Evolutionary conservation across 2,888 invertebrate species (phyloP), one percentile per base, ranked within the genome.

Genomic region (Hydrotaea cyrtoneurina): DNA sequence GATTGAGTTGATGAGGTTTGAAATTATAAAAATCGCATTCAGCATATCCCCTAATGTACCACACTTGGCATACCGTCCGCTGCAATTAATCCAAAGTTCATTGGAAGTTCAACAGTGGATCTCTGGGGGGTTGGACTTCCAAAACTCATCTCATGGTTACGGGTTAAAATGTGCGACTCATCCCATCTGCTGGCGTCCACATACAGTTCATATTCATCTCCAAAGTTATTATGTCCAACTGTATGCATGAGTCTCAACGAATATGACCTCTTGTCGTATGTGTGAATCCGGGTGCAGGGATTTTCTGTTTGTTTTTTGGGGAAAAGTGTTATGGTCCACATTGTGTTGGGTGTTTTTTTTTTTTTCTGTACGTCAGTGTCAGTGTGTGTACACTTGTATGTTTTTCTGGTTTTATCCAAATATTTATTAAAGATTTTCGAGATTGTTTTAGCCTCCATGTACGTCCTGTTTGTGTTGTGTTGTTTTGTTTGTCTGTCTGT

Each of bases 381-480:
- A 19, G 26, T 66, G 7, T 73, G 43, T 43, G 19, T 74, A 62
- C 46, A 50, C 53, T 13, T 69, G 71, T 53, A 55, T 82, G 39
- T 50, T 26, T 72, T 23, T 77, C 4, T 50, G 31, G 71, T 74
- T 78, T 76, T 78, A 71, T 75, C 39, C 76, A 85, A 86, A 86
- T 86, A 86, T 86, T 86, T 86, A 81, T 73, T 81, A 78, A 83
- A 83, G 85, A 84, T 86, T 86, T 86, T 83, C 78, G 13, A 85
- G 86, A 86, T 86, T 86, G 50, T 81, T 59, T 59, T 15, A 26
- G 59, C 23, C 39, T 39, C 39, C 59, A 13, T 26, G 21, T 21
- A n/a, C n/a, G n/a, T n/a, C n/a, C n/a, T n/a, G n/a, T n/a, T n/a
- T n/a, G n/a, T n/a, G n/a, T n/a, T n/a, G 62, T 69, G 4, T 23